A percentile compares a stretch with the other conserved stretches of the same genome.
Evolutionary conservation across 2,113 vertebrate species (phyloP).

Genomic region (Lucifuga dentata): DNA sequence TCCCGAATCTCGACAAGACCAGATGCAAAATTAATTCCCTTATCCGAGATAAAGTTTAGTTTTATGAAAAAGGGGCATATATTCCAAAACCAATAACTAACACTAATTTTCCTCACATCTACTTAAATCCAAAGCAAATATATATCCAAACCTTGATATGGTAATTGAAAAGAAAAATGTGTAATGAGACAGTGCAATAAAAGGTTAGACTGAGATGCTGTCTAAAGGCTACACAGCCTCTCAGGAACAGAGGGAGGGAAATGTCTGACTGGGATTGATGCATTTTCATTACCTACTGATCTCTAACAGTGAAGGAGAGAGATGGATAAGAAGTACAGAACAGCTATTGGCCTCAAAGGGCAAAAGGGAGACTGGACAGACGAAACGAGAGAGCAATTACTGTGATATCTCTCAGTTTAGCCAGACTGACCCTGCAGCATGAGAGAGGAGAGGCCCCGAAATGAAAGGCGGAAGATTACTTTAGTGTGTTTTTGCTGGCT

Average conservation of each 20-base stretch:
- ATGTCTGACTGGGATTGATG: constrained; percentile 7
- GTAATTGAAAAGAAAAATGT: no score
- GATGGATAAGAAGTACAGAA: constrained; percentile 15
- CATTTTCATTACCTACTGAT: constrained; percentile 10
- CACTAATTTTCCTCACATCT: no score
- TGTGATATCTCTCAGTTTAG: constrained; percentile 34
- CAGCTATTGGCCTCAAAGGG: constrained; percentile 1
- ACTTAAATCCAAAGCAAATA: no score
- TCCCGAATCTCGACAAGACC: no score
- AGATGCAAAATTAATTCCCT: no score
- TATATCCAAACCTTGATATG: no score
- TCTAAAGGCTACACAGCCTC: neutral
- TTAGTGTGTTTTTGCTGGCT: constrained; percentile 22
- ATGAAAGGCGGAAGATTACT: neutral
- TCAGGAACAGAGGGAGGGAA: neutral
- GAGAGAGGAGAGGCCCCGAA: constrained; percentile 1
- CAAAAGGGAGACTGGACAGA: neutral
- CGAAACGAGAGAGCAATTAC: constrained; percentile 25
- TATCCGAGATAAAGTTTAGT: no score
- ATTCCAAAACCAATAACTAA: no score
- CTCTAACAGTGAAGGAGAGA: neutral
- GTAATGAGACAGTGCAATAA: no score
- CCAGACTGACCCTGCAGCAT: neutral
- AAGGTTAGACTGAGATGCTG: no score
- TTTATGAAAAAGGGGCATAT: no score